phyloP scores from a whole-genome alignment of 2,888 invertebrate genomes.

The Gasteruption jaculator region DNA sequence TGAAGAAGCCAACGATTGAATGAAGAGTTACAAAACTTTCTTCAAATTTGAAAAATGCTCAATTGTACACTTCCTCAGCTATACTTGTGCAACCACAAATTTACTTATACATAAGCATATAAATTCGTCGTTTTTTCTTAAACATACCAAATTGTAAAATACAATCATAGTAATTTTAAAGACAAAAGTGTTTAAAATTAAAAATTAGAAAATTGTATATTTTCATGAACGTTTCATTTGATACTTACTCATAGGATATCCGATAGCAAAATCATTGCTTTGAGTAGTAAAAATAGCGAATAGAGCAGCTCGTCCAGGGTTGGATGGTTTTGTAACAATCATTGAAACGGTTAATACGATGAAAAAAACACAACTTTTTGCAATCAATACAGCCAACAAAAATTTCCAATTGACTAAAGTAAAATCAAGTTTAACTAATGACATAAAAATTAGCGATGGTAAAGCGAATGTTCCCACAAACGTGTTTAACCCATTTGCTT shows the following conservation, averaged over 20 bases:
- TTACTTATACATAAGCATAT: no score
- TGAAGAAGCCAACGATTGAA: constrained; percentile 1
- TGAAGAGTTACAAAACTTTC: no score
- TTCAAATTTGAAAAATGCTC: no score
- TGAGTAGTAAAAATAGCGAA: constrained; percentile 95
- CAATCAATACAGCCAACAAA: constrained; percentile 75
- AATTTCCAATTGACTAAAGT: constrained; percentile 87
- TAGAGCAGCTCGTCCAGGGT: constrained; percentile 81
- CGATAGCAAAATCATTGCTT: constrained; percentile 96
- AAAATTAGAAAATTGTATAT: neutral
- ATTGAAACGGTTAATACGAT: constrained; percentile 73
- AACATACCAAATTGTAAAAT: neutral
- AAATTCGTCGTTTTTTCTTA: neutral
- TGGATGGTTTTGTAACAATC: constrained; percentile 73
- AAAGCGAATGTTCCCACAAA: constrained; percentile 92
- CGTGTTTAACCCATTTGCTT: constrained; percentile 85
- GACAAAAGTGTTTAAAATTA: neutral
- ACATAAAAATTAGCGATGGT: constrained; percentile 87
- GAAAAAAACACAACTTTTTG: constrained; percentile 83
- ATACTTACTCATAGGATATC: constrained; percentile 85
- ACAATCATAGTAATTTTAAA: neutral
- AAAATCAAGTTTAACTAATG: constrained; percentile 80
- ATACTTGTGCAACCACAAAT: no score
- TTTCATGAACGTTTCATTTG: constrained; percentile 4
- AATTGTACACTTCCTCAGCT: no score